Percentiles rank a stretch among this genome's conserved stretches.
Conservation (phyloP, 2,888 invertebrate genomes). For the Sericinus montela region DNA sequence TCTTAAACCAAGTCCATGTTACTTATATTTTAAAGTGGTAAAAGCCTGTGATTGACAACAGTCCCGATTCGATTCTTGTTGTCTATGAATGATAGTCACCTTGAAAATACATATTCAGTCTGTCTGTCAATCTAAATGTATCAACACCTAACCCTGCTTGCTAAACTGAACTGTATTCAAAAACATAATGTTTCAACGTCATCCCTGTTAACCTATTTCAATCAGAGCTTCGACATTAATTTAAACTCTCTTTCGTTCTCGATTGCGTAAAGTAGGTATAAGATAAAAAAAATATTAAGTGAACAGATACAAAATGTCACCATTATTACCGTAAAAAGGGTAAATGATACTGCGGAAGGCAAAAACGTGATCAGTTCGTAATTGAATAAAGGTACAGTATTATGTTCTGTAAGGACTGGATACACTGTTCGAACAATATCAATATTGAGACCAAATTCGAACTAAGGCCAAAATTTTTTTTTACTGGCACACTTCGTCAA, state of each 20-base stretch:
- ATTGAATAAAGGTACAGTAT: slow-evolving; percentile 22
- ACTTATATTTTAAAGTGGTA: too few relatives aligned
- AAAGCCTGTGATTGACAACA: too few relatives aligned
- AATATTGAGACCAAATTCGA: too few relatives aligned
- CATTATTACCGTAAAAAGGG: slow-evolving; percentile 32
- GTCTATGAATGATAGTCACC: too few relatives aligned
- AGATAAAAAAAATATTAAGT: slow-evolving; percentile 21
- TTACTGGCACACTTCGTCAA: too few relatives aligned
- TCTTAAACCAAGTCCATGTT: too few relatives aligned
- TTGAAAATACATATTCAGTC: too few relatives aligned
- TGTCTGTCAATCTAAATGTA: too few relatives aligned
- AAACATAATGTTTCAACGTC: neutral
- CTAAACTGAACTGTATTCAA: too few relatives aligned
- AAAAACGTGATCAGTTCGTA: slow-evolving; percentile 19
- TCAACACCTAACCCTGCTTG: too few relatives aligned
- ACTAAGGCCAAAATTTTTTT: too few relatives aligned
- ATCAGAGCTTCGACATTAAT: neutral
- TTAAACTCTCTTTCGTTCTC: neutral
- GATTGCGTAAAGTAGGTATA: slow-evolving; percentile 12
- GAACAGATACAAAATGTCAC: slow-evolving; percentile 25
- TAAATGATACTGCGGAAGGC: slow-evolving; percentile 27
- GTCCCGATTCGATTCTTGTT: too few relatives aligned
- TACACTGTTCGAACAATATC: neutral
- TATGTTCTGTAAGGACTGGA: slow-evolving; percentile 6
- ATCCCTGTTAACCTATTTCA: neutral